Evolutionary conservation across 2,888 invertebrate genomes (phyloP), one percentile per base, ranked within the genome.

Genomic region (Idaea dimidiata): DNA sequence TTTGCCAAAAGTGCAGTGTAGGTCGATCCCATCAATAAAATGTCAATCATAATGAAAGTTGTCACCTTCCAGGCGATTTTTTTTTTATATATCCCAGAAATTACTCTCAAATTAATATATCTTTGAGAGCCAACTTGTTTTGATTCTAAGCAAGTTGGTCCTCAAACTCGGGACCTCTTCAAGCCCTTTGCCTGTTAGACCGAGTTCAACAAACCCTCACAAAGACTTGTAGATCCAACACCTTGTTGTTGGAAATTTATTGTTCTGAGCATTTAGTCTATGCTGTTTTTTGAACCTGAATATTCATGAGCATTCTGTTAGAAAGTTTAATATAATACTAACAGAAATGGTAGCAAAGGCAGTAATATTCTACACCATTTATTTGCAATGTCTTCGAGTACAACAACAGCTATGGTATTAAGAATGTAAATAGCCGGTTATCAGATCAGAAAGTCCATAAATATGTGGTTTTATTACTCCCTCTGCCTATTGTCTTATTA

Each of bases 191-290:
- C 84, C 83, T 81, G 82, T 83, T 72, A 76, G 83, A 81, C 81
- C 70, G 72, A 74, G 86, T 80, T 83, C 84, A 76, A 66, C 73
- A 87, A 85, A 82, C 88, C 71, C 58, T 70, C 66, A 71, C 73
- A 71, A 69, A 72, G 77, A 72, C 72, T 71, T 73, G 73, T 74
- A 77, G 81, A 81, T 80, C 79, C 78, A 77, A 79, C 83, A 83
- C 82, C 81, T 81, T 72, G 78, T 81, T 77, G 73, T 71, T 73
- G 73, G 77, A 81, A 80, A 80, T 83, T 81, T 86, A 86, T 84
- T 77, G 70, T 57, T 59, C 66, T 66, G 60, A 68, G 66, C 63
- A 69, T 69, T 77, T 72, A 71, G 67, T 63, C 61, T 62, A 70
- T 66, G 61, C 62, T 71, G 54, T 56, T 62, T 66, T 61, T 60